phyloP scores from a whole-genome alignment of 2,888 invertebrate species.

The Ceramica pisi region DNA sequence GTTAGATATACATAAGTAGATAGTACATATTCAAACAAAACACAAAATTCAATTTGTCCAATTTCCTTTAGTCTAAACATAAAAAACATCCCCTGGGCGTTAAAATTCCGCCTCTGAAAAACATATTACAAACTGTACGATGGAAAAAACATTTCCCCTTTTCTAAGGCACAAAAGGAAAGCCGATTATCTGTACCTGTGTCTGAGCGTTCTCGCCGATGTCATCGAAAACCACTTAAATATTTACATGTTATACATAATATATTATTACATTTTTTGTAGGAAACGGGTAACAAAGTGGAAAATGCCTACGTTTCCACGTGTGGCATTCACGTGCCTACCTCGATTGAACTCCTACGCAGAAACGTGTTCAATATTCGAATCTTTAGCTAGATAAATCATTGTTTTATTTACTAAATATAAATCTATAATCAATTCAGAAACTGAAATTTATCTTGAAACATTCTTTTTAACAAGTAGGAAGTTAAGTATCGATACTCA shows the following conservation, averaged over 20 bases:
- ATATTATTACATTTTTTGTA: constrained; percentile 45
- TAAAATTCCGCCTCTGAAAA: constrained; percentile 73
- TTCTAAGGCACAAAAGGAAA: constrained; percentile 68
- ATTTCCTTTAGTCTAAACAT: constrained; percentile 74
- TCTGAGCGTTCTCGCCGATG: constrained; percentile 57
- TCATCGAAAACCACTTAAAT: constrained; percentile 68
- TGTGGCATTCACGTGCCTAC: neutral
- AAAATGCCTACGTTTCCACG: constrained; percentile 22
- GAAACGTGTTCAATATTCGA: constrained; percentile 25
- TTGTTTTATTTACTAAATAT: constrained; percentile 16
- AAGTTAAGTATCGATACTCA: neutral
- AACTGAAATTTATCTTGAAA: neutral
- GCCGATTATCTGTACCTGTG: constrained; percentile 75
- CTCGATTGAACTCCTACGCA: neutral
- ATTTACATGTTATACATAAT: constrained; percentile 60
- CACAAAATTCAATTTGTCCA: constrained; percentile 77
- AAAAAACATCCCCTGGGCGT: constrained; percentile 75
- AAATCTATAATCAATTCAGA: neutral
- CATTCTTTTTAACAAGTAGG: neutral
- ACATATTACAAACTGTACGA: constrained; percentile 74
- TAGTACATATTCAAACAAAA: constrained; percentile 73
- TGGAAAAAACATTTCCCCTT: constrained; percentile 72
- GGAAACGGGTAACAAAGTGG: constrained; percentile 29
- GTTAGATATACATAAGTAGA: constrained; percentile 6
- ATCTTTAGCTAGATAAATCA: neutral